Base-by-base conservation (phyloP, 1,140 invertebrate species). In the Latrodectus geometricus region DNA sequence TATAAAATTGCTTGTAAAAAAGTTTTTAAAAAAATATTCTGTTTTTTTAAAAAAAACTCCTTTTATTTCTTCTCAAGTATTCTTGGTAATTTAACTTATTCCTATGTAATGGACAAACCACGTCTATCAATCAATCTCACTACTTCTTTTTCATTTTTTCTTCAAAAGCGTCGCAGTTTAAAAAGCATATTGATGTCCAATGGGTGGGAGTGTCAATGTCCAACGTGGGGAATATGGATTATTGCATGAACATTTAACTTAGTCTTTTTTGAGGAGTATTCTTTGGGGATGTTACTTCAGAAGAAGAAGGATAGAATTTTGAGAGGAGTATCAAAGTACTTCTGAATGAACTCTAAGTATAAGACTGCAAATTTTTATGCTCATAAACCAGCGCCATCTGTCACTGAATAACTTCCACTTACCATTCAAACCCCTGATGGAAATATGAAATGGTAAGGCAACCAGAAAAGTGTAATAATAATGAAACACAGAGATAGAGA, bases 381-480 rank as follows among this genome's bases (percentile, higher is more conserved):
- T 69, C 5, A 35, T 35, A 35, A 35, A 5, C 35, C 35, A 35
- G 35, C 35, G 35, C 66, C 65, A 70, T 48, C 65, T 70, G 66
- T 80, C 69, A 80, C 65, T 69, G 78, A 65, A 70, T 69, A 17
- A 70, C 48, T 69, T 80, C 66, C 21, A 35, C 79, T 82, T 61
- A 52, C 35, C 50, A 82, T 82, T 82, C 79, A 82, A 82, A 73
- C 73, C 79, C 78, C 78, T 68, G n/a, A 50, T 61, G 69, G 68
- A 61, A 35, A 66, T 73, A 20, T 49, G 69, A 69, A 82, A 82
- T 82, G 52, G 52, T 73, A 73, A 73, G 23, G 54, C 72, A 61
- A 82, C 50, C 69, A 14, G 69, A 73, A 82, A 23, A 73, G 69
- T 82, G 79, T 82, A 82, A 73, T 82, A 82, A 82, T 82, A 82